Evolutionary conservation across 1,140 invertebrate species (phyloP).

Genomic region (Geopemphigus sp.): DNA sequence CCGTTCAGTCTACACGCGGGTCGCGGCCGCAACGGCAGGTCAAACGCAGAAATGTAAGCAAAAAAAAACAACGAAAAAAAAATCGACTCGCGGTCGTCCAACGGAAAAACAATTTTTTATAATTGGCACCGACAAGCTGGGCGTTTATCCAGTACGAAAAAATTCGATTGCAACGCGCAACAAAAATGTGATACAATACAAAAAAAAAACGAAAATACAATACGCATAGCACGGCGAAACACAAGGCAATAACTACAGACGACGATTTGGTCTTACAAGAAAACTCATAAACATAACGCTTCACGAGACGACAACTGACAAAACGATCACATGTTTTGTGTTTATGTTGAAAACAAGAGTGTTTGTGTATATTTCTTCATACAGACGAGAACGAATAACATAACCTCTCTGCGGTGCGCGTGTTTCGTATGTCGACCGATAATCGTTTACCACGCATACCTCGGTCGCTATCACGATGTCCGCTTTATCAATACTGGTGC

Average conservation of each 20-base stretch:
- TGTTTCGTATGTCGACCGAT: background rate
- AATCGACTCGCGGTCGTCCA: too few relatives aligned
- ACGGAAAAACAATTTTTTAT: too few relatives aligned
- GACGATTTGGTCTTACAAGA: too few relatives aligned
- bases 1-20: background rate
- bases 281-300: background rate
- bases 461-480: too few relatives aligned
- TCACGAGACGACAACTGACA: slow-evolving; percentile 2
- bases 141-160: too few relatives aligned
- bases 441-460: background rate
- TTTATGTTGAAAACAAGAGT: too few relatives aligned
- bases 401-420: background rate
- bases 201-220: too few relatives aligned
- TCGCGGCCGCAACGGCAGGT: background rate
- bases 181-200: too few relatives aligned
- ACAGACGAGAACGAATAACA: background rate
- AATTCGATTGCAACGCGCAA: too few relatives aligned
- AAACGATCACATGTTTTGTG: slow-evolving; percentile 36
- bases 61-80: background rate
- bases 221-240: too few relatives aligned
- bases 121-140: too few relatives aligned
- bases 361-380: too few relatives aligned
- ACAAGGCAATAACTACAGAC: background rate
- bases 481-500: background rate
- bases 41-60: background rate